Base-by-base conservation (phyloP, 2,797 vertebrate species). In the Meda fulgida region DNA sequence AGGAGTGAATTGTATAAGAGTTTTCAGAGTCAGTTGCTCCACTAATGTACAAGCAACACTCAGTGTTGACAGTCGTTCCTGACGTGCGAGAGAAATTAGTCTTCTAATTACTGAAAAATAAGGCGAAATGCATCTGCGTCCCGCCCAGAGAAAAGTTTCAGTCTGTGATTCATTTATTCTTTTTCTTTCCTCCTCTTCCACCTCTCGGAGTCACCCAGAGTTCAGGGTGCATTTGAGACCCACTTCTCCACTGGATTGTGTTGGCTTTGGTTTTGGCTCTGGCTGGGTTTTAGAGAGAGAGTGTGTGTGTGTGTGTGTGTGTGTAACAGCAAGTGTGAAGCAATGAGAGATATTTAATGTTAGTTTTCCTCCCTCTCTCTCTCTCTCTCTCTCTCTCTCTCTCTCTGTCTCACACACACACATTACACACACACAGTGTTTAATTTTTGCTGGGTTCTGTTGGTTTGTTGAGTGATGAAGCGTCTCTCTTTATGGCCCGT, bases 201-300 rank as follows among this genome's bases (percentile, higher is more conserved):
- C 60, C 36, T 84, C 48, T 70, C 14, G 8, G 38, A 82, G 89
- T 91, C 88, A 87, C 77, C 4, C 55, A 18, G 16, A 92, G 91
- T 87, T 92, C 89, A 89, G 60, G 67, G 58, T 75, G 77, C 70
- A 67, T 87, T 76, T 85, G 83, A 84, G 77, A 77, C 46, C 80
- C 76, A 79, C 87, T 88, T 88, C 89, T 89, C 73, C 67, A 86
- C 77, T 79, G 88, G 83, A 88, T 90, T 83, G 79, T 67, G 80
- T 85, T 88, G 85, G 89, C 65, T 88, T 88, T 70, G 81, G n/a
- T 80, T 67, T 84, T 67, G 36, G 86, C 23, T 78, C 72, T 69
- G 76, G 70, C 69, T 81, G 58, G 26, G 72, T 78, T 48, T 73
- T 67, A 58, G 38, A 63, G 84, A 77, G 38, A 31, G 31, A 31